Conservation (phyloP, 2,113 vertebrate genomes). For the Cyphomyrus discorhynchus region DNA sequence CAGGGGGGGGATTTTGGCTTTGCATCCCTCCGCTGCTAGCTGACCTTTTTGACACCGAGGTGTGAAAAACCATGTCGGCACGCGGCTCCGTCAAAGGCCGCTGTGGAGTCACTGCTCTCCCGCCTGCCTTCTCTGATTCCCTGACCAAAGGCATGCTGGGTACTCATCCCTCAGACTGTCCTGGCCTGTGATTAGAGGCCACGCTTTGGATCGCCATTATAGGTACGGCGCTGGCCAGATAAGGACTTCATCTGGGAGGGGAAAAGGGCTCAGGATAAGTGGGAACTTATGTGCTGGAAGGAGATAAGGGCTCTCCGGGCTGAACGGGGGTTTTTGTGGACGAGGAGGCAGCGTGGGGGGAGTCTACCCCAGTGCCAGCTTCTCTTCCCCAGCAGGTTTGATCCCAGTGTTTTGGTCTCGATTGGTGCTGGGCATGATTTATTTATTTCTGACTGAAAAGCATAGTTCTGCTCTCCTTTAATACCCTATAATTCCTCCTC, state of each 20-base stretch:
- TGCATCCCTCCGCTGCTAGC: neutral
- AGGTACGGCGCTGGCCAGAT: neutral
- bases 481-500: constrained; percentile 1
- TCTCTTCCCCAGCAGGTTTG: neutral
- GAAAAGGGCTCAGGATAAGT: constrained; percentile 1
- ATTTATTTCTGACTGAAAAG: neutral
- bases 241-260: neutral
- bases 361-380: neutral
- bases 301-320: neutral
- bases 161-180: neutral
- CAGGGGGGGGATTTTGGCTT: neutral
- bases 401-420: neutral
- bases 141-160: neutral
- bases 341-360: neutral
- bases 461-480: neutral
- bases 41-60: neutral
- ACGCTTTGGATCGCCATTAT: neutral
- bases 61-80: neutral
- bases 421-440: neutral
- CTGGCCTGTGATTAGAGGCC: neutral
- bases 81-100: neutral
- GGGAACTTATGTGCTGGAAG: constrained; percentile 4
- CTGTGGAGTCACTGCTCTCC: neutral
- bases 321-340: neutral
- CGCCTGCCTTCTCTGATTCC: neutral